phyloP scores from a whole-genome alignment of 1,140 invertebrate genomes.

The Brachionus asplanchnoidis region DNA sequence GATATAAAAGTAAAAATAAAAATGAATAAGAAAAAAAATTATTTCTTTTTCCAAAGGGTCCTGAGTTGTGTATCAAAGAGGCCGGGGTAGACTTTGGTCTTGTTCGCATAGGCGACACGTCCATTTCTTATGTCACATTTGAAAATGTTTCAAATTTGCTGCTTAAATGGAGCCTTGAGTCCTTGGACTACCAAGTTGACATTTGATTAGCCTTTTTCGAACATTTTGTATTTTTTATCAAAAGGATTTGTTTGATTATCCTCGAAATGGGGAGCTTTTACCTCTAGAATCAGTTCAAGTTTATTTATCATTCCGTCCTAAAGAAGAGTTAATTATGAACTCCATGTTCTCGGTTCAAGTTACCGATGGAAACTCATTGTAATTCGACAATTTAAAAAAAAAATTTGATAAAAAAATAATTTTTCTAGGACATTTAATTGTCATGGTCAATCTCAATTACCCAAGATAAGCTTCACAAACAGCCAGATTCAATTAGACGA shows the following conservation, averaged over 20 bases:
- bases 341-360: constrained; percentile 47
- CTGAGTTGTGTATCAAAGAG: constrained; percentile 49
- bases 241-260: constrained; percentile 38
- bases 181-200: background rate
- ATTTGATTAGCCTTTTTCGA: constrained; percentile 21
- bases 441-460: constrained; percentile 49
- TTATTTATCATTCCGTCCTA: constrained; percentile 47
- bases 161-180: background rate
- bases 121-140: constrained; percentile 46
- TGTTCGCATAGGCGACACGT: constrained; percentile 47
- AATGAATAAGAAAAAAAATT: background rate
- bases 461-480: constrained; percentile 47
- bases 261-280: constrained; percentile 46
- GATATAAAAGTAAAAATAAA: constrained; percentile 50
- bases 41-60: constrained; percentile 46
- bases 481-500: constrained; percentile 46
- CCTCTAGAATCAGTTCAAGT: constrained; percentile 48
- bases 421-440: constrained; percentile 46
- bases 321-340: constrained; percentile 44
- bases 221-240: constrained; percentile 45
- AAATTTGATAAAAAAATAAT: background rate
- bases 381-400: background rate
- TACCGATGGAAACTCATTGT: constrained; percentile 47
- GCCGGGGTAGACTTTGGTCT: constrained; percentile 53
- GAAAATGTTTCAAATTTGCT: constrained; percentile 47